Base-by-base conservation (phyloP, 1,140 invertebrate genomes). In the Bombus terrestris region DNA sequence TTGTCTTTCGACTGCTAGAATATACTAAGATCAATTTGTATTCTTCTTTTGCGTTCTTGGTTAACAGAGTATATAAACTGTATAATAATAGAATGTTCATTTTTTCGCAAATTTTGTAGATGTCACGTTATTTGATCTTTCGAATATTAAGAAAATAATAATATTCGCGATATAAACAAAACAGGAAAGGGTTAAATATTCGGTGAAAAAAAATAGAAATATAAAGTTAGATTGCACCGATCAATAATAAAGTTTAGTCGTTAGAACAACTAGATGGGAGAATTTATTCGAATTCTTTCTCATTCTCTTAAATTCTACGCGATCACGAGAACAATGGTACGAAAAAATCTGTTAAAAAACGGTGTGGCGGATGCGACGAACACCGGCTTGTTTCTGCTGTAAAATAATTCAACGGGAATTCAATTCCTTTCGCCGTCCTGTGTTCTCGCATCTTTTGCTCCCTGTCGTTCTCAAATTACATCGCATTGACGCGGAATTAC, bases 371-470 rank as follows among this genome's bases (percentile, higher is more conserved):
- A 72, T 15, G 28, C 12, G 69, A 72, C 69, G 43, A 72, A 72
- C 39, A 28, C 28, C 13, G 10, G 32, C 22, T 37, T 18, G 74
- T 28, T 76, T 12, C 43, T 15, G 12, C 25, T 35, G 35, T 10
- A n/a, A 57, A 76, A 76, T 37, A 76, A 76, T 76, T 57, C 43
- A 37, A 57, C 47, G 74, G 25, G 47, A 37, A 76, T 76, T 76
- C 74, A 59, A 76, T 76, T 37, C 22, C 74, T 57, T 35, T 57
- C 74, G 10, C 32, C 18, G 6, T 10, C 8, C 25, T 18, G 39
- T 9, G 1, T 39, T 37, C n/a, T 69, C 37, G 37, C 28, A 8
- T 37, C 43, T 35, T 57, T 22, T 18, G 6, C 32, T 4, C 22
- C 25, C 13, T 32, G 25, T 9, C 39, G 74, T 57, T 57, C 28